A percentile compares a stretch with the other conserved stretches of the same genome.
These are phyloP conservation scores for Orchestes rusci DNA, from an alignment of 2,888 invertebrate species.

Conservation along the genomic window DNA sequence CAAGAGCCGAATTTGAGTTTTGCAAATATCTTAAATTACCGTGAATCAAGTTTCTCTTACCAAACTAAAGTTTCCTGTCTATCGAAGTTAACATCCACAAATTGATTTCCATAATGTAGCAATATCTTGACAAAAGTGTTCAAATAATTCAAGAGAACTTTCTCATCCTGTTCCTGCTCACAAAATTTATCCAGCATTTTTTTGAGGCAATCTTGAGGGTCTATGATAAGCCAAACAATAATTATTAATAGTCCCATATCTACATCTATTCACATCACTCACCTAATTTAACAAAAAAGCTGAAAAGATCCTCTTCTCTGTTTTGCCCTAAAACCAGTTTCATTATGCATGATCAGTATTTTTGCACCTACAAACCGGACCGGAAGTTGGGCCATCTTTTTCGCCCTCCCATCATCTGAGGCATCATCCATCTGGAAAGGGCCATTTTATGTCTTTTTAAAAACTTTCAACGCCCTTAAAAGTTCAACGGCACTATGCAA, in stretches of 20 bases:
- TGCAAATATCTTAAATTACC: too few species aligned
- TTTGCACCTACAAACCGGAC: constrained; percentile 34
- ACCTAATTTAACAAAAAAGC: constrained; percentile 29
- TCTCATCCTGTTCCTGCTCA: constrained; percentile 61
- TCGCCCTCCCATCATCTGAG: constrained; percentile 30
- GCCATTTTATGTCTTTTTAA: too few species aligned
- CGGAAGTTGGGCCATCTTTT: constrained; percentile 42
- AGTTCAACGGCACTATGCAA: constrained; percentile 20
- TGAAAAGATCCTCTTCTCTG: constrained; percentile 44
- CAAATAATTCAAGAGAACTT: constrained; percentile 74
- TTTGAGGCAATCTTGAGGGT: constrained; percentile 54
- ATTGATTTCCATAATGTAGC: constrained; percentile 53
- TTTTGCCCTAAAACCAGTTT: constrained; percentile 43
- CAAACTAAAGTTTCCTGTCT: constrained; percentile 76
- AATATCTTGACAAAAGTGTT: constrained; percentile 82
- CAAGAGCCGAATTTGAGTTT: too few species aligned
- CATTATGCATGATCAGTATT: too few species aligned
- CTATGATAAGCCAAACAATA: constrained; percentile 28
- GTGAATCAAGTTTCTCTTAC: too few species aligned
- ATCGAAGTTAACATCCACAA: constrained; percentile 60
- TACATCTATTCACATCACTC: constrained; percentile 17
- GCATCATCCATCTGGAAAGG: constrained; percentile 50
- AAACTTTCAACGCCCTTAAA: too few species aligned
- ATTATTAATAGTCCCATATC: background rate
- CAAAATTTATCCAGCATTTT: constrained; percentile 36